phyloP scores from a whole-genome alignment of 1,140 invertebrate genomes.

The Laodelphax striatellus region DNA sequence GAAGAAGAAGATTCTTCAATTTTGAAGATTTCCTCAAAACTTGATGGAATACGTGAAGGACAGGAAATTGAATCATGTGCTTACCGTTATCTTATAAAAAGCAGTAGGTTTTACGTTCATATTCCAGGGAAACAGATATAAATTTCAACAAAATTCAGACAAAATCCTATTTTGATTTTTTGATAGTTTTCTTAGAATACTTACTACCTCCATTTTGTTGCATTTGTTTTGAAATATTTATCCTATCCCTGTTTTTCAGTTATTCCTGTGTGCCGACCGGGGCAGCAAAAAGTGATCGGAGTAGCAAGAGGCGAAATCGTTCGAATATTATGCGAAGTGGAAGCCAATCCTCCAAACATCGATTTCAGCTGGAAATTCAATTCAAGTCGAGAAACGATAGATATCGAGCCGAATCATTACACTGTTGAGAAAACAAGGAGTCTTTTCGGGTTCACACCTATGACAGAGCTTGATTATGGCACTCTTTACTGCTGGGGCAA shows the following conservation, averaged over 20 bases:
- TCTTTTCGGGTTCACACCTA: conserved; percentile 51
- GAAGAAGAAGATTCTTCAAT: too few species aligned
- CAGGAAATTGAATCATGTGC: too few species aligned
- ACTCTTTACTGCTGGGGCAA: conserved; percentile 55
- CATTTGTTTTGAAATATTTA: too few species aligned
- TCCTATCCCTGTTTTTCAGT: conserved; percentile 42
- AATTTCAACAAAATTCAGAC: too few species aligned
- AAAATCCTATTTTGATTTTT: too few species aligned
- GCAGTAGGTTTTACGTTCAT: too few species aligned
- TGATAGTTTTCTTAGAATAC: too few species aligned
- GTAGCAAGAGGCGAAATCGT: conserved; percentile 66
- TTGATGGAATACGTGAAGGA: too few species aligned
- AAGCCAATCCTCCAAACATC: conserved; percentile 64
- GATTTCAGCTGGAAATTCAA: conserved; percentile 68
- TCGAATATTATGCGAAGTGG: conserved; percentile 66
- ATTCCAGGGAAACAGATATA: too few species aligned
- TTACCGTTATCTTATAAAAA: too few species aligned
- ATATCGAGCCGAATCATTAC: conserved; percentile 24
- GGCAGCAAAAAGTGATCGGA: conserved; percentile 58
- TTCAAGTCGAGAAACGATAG: conserved; percentile 52
- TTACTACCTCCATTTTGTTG: too few species aligned
- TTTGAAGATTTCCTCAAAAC: too few species aligned
- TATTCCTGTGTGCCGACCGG: conserved; percentile 53
- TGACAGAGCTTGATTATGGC: conserved; percentile 58
- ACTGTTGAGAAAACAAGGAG: conserved; percentile 41